Evolutionary conservation across 2,797 vertebrate species (phyloP), one percentile per base, ranked within the genome.

Genomic region (Micrastur ruficollis): DNA sequence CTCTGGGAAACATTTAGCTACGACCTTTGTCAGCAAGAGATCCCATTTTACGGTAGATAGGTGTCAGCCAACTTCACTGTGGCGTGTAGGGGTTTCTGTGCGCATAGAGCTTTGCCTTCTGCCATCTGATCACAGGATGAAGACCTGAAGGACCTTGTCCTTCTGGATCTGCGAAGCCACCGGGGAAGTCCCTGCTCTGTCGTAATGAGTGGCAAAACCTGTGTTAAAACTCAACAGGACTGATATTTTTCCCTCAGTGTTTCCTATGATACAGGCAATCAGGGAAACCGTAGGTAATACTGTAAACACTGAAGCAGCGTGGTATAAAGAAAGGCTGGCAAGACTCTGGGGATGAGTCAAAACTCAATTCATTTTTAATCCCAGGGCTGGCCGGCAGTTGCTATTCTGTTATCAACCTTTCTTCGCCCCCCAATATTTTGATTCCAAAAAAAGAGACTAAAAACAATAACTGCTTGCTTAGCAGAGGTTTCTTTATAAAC

Each of bases 311-410:
- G 61, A 40, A 56, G 53, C 8, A 76, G 73, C 40, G 78, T 74
- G 46, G 11, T 50, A 38, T 61, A 92, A 95, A 76, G 46, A 82
- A 92, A 83, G 79, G 56, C 81, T 84, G 67, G 55, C 56, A 68
- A 67, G 66, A 32, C 80, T 68, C 83, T 84, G 82, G 42, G 23
- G 81, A 96, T 89, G 89, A 93, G 61, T 94, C 84, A 87, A 93
- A 97, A 89, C 90, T 93, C 65, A 68, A 70, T 82, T 92, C 62
- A 93, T 96, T 94, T 96, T 93, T 92, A 95, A 92, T 95, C 82
- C 92, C 61, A 50, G 78, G 68, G 79, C 81, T 18, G 22, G 81
- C 72, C 0, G 0, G 63, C 83, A 65, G 75, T 71, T 86, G 93
- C 75, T 91, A 53, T 88, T 96, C 94, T 95, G 74, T 75, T 88